Evolutionary conservation across 2,113 vertebrate species (phyloP), one percentile per base, ranked within the genome.

Genomic region (Sinosuthora webbiana): DNA sequence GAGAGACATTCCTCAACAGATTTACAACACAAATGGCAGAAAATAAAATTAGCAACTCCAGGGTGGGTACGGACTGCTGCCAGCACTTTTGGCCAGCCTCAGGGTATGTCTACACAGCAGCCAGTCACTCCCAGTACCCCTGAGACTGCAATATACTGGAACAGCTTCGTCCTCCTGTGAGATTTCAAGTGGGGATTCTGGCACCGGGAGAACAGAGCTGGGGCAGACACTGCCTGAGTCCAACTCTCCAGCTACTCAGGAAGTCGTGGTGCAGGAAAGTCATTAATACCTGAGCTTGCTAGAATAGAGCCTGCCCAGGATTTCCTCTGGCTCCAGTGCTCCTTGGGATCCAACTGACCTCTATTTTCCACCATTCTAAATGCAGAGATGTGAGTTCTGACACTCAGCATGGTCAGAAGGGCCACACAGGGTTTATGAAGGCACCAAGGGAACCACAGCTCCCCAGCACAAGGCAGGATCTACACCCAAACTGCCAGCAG

Each of bases 11-110:
- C 94, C 94, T 94, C 71, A 92, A 93, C 83, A 89, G 84, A 95
- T 82, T 94, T 95, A 93, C 91, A 96, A 96, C 93, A 96, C 92
- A 94, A 96, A 95, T 83, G 95, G 82, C 70, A 97, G 96, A 97
- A 96, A 96, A 97, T 96, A 96, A 96, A 93, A 97, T 92, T 86
- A 96, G 95, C 92, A 96, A 10, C 94, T 91, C 82, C 70, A 83
- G 95, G 93, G 95, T 96, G 90, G 96, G 90, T 92, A 92, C 56
- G 0, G 85, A 75, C 22, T 4, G 39, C 67, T 96, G 95, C 95
- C 96, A 97, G 83, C 60, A 71, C 33, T 92, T 96, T 22, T 93
- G 89, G 79, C 60, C 90, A 96, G 93, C 94, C 90, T 63, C 80
- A 47, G 92, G 83, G 56, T 93, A 89, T 16, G 80, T 93, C 93